Conservation (phyloP, 2,888 invertebrate species). For the Xylophagus ater region DNA sequence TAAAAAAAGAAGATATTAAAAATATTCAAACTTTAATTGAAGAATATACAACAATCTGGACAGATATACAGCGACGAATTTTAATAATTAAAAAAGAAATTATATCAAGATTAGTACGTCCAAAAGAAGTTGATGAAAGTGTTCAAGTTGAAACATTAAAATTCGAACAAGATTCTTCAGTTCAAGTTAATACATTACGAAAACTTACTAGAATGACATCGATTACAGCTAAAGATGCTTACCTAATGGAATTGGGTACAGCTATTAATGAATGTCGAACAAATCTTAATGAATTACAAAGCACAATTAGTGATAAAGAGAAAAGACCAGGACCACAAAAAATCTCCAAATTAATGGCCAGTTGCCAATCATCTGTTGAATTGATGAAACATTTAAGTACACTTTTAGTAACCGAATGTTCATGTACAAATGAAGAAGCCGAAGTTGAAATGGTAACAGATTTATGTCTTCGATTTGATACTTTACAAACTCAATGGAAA, state of each 20-base stretch:
- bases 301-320: conserved; percentile 46
- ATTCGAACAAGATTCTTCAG: conserved; percentile 64
- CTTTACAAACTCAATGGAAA: conserved; percentile 57
- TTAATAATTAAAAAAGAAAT: conserved; percentile 38
- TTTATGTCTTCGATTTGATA: conserved; percentile 55
- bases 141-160: conserved; percentile 62
- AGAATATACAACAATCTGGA: conserved; percentile 54
- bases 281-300: conserved; percentile 55
- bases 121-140: conserved; percentile 45
- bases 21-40: conserved; percentile 50
- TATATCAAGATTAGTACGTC: conserved; percentile 29
- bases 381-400: conserved; percentile 68
- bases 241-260: conserved; percentile 59
- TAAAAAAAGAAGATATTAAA: conserved; percentile 44
- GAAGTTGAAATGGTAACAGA: conserved; percentile 52
- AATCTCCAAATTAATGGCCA: conserved; percentile 63
- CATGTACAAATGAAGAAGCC: conserved; percentile 54
- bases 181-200: conserved; percentile 72
- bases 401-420: conserved; percentile 62
- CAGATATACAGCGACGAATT: conserved; percentile 46
- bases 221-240: conserved; percentile 72
- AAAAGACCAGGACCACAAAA: conserved; percentile 55
- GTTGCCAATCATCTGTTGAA: conserved; percentile 71
- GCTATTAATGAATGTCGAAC: conserved; percentile 61
- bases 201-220: conserved; percentile 51